Base-by-base conservation (phyloP, 2,888 invertebrate species). In the Hirtodrosophila duncani region DNA sequence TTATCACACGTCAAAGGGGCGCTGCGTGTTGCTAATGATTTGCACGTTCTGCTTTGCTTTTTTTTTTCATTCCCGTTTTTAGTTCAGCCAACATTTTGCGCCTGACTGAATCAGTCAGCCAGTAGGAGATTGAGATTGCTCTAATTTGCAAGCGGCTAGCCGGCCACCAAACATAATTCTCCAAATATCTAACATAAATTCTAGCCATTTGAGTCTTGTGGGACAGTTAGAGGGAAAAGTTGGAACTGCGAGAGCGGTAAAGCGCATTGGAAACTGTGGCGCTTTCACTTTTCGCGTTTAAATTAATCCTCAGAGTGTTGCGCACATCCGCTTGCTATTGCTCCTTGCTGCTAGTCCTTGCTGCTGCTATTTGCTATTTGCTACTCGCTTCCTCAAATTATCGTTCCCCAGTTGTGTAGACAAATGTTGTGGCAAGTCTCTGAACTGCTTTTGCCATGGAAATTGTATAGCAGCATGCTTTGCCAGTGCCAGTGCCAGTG, bases 251-350 rank as follows among this genome's bases (percentile, higher is more conserved):
- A 29, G 11, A 29, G 3, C 11, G 13, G 4, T 4, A 16, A 51
- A 33, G 44, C 42, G 42, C 27, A n/a, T n/a, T n/a, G n/a, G n/a
- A n/a, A n/a, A n/a, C n/a, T n/a, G n/a, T n/a, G n/a, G n/a, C n/a
- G 64, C 62, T 79, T 75, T 75, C 71, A 67, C 70, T 72, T 67
- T 80, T 63, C 60, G 53, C 63, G 57, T 42, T 62, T 43, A 74
- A 78, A 78, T 78, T 70, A 78, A 78, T 78, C 77, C 77, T 66
- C 58, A 14, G 71, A 64, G 70, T 60, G 50, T 49, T 68, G 50
- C 46, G 13, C 14, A 39, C 38, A 58, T 44, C 42, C 27, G 33
- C 36, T 43, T 27, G 29, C 38, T 39, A 17, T 31, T 43, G 29
- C 14, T 17, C 24, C 9, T 41, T 46, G 41, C 30, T 50, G 41